phyloP scores from a whole-genome alignment of 2,113 vertebrate species.

The Siphamia tubifer region DNA sequence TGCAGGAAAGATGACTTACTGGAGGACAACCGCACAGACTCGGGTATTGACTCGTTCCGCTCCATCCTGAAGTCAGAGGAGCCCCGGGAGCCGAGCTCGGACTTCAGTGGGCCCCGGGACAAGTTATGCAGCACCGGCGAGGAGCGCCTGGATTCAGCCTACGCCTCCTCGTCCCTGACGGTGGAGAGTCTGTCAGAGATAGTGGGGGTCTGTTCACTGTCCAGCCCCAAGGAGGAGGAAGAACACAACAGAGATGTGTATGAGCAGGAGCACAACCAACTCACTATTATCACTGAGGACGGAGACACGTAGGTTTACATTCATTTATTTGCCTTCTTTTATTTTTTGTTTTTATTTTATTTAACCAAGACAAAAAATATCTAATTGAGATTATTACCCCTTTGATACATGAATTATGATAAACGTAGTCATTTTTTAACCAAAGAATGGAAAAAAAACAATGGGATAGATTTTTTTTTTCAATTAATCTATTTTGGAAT shows the following conservation, averaged over 20 bases:
- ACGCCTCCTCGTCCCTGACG: constrained; percentile 77
- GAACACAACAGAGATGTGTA: constrained; percentile 13
- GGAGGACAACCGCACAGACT: constrained; percentile 76
- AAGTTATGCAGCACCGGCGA: constrained; percentile 63
- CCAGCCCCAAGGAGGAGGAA: constrained; percentile 6
- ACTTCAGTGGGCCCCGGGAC: constrained; percentile 62
- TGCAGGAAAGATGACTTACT: constrained; percentile 64
- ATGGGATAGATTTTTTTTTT: too few species aligned
- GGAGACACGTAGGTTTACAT: constrained; percentile 81
- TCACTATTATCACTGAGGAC: constrained; percentile 78
- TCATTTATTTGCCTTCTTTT: background rate
- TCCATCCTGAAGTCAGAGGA: constrained; percentile 71
- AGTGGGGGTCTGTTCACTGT: constrained; percentile 56
- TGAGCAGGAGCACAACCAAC: constrained; percentile 68
- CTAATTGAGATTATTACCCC: too few species aligned
- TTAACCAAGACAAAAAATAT: too few species aligned
- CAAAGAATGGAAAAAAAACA: too few species aligned
- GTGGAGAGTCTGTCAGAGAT: constrained; percentile 73
- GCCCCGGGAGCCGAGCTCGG: constrained; percentile 29
- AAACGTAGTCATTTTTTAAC: too few species aligned
- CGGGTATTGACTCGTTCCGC: constrained; percentile 73
- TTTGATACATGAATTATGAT: too few species aligned
- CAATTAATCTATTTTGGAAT: too few species aligned
- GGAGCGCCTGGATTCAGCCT: constrained; percentile 79
- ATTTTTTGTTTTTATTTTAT: background rate